These are phyloP conservation scores for Ormyrus labotus DNA, from an alignment of 2,888 invertebrate genomes.

Conservation along the genomic window DNA sequence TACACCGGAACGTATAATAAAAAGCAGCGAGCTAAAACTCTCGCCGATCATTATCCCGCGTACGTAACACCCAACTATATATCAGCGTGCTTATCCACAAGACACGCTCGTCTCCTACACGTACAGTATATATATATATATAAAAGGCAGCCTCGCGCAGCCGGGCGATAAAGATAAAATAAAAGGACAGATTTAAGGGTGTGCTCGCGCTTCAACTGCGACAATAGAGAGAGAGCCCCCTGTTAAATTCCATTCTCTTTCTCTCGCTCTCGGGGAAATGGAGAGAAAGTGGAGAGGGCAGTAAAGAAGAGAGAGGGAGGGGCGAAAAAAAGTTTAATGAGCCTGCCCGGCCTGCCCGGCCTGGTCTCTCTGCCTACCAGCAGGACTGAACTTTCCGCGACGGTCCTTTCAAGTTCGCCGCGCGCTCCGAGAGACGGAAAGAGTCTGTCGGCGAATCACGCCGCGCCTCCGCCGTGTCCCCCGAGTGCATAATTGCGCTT, in stretches of 20 bases:
- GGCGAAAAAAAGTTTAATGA: conserved; percentile 30
- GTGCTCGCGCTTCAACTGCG: conserved; percentile 20
- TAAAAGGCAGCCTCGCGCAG: not conserved
- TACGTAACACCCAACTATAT: not conserved
- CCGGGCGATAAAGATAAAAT: conserved; percentile 29
- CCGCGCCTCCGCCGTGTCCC: conserved; percentile 5
- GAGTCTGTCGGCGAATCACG: conserved; percentile 26
- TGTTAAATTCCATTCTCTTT: conserved; percentile 35
- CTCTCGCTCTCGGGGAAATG: not conserved
- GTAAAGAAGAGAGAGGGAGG: not conserved
- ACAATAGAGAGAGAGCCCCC: conserved; percentile 25
- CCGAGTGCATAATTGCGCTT: conserved; percentile 29
- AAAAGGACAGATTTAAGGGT: conserved; percentile 37
- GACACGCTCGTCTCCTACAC: not conserved
- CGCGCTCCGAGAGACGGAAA: not conserved
- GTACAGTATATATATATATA: not conserved
- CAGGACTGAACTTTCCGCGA: not conserved
- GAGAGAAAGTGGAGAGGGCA: not conserved
- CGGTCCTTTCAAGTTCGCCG: conserved; percentile 19
- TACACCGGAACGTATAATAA: too few relatives aligned
- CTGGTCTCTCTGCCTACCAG: not conserved
- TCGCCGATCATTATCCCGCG: not conserved
- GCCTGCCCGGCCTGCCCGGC: conserved; percentile 24
- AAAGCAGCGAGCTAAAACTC: too few relatives aligned
- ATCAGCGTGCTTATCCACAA: not conserved